Conservation (phyloP, 2,113 vertebrate genomes). For the Pheucticus melanocephalus region DNA sequence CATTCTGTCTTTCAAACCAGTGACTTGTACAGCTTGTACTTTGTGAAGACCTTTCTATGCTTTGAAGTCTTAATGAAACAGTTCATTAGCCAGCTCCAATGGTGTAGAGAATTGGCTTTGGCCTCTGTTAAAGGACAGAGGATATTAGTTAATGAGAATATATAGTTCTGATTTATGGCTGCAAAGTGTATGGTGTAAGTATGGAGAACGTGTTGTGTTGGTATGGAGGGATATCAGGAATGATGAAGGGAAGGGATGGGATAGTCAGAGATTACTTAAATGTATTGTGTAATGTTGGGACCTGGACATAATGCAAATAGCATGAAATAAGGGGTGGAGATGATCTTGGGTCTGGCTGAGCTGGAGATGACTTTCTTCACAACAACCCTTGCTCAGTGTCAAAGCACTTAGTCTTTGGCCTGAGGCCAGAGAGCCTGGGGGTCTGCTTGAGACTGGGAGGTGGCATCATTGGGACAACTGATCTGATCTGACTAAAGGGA, state of each 20-base stretch:
- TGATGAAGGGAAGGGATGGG: neutral
- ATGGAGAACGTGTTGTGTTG: neutral
- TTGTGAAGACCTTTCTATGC: neutral
- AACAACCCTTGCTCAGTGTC: neutral
- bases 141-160: neutral
- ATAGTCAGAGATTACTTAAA: neutral
- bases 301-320: neutral
- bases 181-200: neutral
- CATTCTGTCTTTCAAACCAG: neutral
- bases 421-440: accelerated
- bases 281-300: accelerated
- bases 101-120: neutral
- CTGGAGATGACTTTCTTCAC: neutral
- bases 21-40: neutral
- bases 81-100: neutral
- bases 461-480: neutral
- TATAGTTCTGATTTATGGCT: neutral
- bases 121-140: neutral
- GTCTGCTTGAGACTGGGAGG: neutral
- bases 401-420: neutral
- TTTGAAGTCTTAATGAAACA: neutral
- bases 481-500: neutral
- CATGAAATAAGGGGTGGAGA: neutral
- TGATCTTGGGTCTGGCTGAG: neutral
- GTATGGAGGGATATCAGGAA: neutral